A percentile compares a stretch with the other conserved stretches of the same genome.
Evolutionary conservation across 2,797 vertebrate species (phyloP).

Genomic region (Oophaga sylvatica): DNA sequence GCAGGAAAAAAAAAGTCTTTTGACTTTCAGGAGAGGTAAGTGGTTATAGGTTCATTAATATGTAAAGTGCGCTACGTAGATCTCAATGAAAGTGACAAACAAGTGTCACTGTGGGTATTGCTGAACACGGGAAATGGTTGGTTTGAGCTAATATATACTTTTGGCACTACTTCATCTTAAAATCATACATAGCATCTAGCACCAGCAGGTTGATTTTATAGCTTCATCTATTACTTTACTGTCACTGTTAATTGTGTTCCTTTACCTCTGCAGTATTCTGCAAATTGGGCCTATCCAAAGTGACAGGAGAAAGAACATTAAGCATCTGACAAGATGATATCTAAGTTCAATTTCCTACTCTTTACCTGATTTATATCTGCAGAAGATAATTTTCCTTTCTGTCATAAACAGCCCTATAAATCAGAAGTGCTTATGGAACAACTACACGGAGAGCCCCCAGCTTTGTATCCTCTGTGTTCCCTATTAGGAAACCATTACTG

Average conservation of each 20-base stretch:
- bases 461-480: slow-evolving; percentile 96
- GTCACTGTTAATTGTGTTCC: slow-evolving; percentile 99
- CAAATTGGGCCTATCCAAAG: slow-evolving; percentile 99
- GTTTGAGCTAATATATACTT: slow-evolving; percentile 87
- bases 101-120: slow-evolving; percentile 77
- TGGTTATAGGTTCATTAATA: slow-evolving; percentile 81
- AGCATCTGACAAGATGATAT: slow-evolving; percentile 99
- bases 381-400: slow-evolving; percentile 99
- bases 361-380: slow-evolving; percentile 99
- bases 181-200: slow-evolving; percentile 98
- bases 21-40: slow-evolving; percentile 83
- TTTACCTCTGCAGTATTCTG: slow-evolving; percentile 99
- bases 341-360: slow-evolving; percentile 99
- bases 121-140: slow-evolving; percentile 84
- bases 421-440: slow-evolving; percentile 99
- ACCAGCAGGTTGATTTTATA: slow-evolving; percentile 99
- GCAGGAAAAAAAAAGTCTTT: slow-evolving; percentile 67
- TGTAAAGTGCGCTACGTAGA: slow-evolving; percentile 81
- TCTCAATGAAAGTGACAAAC: slow-evolving; percentile 84
- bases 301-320: slow-evolving; percentile 99
- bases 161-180: slow-evolving; percentile 96
- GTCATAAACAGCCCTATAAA: slow-evolving; percentile 99
- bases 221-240: slow-evolving; percentile 99
- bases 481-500: slow-evolving; percentile 99
- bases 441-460: slow-evolving; percentile 87